These are phyloP conservation scores for Clinocottus analis DNA, from an alignment of 2,113 vertebrate species.

Conservation along the genomic window DNA sequence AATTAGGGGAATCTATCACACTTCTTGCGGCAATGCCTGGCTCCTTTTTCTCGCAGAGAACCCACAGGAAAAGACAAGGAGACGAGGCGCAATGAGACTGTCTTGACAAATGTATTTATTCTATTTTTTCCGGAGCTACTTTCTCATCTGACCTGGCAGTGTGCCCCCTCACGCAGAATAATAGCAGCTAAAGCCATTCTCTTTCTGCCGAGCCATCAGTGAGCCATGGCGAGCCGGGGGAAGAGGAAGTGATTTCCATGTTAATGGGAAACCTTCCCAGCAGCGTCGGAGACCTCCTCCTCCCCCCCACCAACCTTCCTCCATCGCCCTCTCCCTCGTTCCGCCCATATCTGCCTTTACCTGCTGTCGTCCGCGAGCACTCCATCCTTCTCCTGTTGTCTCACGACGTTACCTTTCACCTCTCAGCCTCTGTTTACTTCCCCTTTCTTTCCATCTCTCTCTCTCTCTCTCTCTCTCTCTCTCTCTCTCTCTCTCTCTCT, in stretches of 20 bases:
- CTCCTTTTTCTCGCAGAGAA: conserved; percentile 35
- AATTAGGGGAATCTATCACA: conserved; percentile 73
- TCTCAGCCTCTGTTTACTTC: conserved; percentile 72
- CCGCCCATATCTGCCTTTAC: conserved; percentile 48
- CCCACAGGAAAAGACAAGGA: conserved; percentile 31
- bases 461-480: conserved; percentile 22
- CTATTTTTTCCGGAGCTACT: conserved; percentile 56
- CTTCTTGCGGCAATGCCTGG: conserved; percentile 11
- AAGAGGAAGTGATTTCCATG: conserved; percentile 83
- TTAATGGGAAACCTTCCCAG: conserved; percentile 79
- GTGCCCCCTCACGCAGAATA: conserved; percentile 81
- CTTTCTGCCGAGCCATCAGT: conserved; percentile 78
- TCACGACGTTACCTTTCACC: conserved; percentile 67
- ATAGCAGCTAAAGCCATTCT: conserved; percentile 81
- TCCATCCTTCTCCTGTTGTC: conserved; percentile 48
- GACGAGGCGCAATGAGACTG: conserved; percentile 54
- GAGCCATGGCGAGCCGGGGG: conserved; percentile 68
- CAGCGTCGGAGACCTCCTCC: conserved; percentile 51
- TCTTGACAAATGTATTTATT: conserved; percentile 42
- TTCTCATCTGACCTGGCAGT: conserved; percentile 80
- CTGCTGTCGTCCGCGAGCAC: conserved; percentile 29
- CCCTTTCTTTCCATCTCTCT: conserved; percentile 38
- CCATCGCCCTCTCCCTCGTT: conserved; percentile 33
- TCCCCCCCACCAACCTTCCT: not conserved
- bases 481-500: conserved; percentile 4